Percentiles rank a stretch among this genome's conserved stretches.
phyloP scores from a whole-genome alignment of 2,113 vertebrate genomes.

The Tupaia chinensis region DNA sequence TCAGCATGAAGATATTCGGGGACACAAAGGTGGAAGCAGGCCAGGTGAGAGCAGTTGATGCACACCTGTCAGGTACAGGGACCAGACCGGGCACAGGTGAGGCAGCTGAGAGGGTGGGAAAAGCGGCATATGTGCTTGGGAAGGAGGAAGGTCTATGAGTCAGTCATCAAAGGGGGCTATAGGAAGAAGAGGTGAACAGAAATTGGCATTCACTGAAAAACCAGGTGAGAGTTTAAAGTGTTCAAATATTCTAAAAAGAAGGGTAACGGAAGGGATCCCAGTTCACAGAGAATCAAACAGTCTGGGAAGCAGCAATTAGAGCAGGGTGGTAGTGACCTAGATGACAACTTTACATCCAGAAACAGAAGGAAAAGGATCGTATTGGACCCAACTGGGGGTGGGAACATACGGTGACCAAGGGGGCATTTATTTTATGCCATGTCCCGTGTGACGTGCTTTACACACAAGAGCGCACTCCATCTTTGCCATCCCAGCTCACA shows the following conservation, averaged over 20 bases:
- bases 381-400: neutral
- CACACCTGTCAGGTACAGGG: neutral
- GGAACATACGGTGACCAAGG: neutral
- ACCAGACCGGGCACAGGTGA: neutral
- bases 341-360: neutral
- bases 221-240: neutral
- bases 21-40: neutral
- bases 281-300: neutral
- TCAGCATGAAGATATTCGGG: neutral
- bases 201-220: too few relatives aligned
- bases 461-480: neutral
- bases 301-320: neutral
- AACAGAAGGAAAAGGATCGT: neutral
- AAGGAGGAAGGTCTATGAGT: neutral
- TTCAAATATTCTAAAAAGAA: neutral
- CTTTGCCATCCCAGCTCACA: neutral
- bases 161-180: neutral
- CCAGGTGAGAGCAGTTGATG: neutral
- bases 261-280: neutral
- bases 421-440: neutral
- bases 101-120: neutral
- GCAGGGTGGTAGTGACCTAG: neutral
- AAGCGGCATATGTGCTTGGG: neutral
- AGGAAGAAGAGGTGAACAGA: neutral
- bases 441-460: accelerated